Evolutionary conservation across 1,140 invertebrate genomes (phyloP).

Genomic region (Drosophila cardini): DNA sequence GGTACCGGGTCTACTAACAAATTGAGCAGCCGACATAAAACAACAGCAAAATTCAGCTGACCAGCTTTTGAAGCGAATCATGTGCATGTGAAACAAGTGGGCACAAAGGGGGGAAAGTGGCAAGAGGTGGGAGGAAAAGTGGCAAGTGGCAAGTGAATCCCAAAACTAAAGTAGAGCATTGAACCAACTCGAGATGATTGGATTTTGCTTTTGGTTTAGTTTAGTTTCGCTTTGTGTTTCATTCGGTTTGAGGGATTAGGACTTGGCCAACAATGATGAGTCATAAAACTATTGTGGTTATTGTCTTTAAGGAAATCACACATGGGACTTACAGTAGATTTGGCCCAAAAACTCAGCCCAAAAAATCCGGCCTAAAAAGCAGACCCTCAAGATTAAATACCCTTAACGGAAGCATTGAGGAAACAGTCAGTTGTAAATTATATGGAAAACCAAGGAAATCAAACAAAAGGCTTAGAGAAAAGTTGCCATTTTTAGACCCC

Average conservation of each 20-base stretch:
- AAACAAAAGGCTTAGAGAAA: too few species aligned
- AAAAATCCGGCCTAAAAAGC: background rate
- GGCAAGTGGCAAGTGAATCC: background rate
- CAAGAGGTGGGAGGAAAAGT: slow-evolving; percentile 2
- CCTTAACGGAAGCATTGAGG: background rate
- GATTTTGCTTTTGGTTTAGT: slow-evolving; percentile 45
- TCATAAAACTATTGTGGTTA: slow-evolving; percentile 70
- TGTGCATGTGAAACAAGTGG: slow-evolving; percentile 4
- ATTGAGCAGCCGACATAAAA: slow-evolving; percentile 61
- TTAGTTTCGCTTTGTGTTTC: background rate
- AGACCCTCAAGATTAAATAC: background rate
- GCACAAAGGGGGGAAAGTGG: background rate
- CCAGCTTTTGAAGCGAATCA: background rate
- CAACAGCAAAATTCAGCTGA: slow-evolving; percentile 44
- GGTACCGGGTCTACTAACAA: slow-evolving; percentile 31
- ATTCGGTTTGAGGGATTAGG: slow-evolving; percentile 25
- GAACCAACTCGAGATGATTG: slow-evolving; percentile 54
- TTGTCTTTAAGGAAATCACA: slow-evolving; percentile 34
- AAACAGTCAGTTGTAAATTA: background rate
- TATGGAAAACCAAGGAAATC: too few species aligned
- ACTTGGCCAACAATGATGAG: slow-evolving; percentile 50
- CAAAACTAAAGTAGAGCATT: slow-evolving; percentile 50
- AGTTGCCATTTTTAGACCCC: too few species aligned
- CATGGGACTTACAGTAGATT: slow-evolving; percentile 55
- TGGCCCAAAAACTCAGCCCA: slow-evolving; percentile 1